These are phyloP conservation scores for Melanogrammus aeglefinus DNA, from an alignment of 2,797 vertebrate species.

Conservation along the genomic window DNA sequence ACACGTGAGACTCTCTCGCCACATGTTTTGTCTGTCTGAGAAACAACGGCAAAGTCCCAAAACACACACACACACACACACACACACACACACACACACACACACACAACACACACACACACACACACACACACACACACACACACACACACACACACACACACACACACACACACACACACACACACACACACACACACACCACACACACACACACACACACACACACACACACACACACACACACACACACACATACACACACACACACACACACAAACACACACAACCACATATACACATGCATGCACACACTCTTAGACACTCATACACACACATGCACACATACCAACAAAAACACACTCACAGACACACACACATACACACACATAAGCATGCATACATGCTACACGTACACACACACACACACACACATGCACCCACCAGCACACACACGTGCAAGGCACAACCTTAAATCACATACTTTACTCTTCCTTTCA, in stretches of 20 bases:
- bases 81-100: neutral
- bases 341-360: neutral
- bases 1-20: constrained; percentile 53
- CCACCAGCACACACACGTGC: neutral
- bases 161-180: neutral
- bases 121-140: neutral
- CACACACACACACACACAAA: neutral
- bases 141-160: neutral
- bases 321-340: neutral
- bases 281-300: constrained; percentile 29
- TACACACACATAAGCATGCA: neutral
- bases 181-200: neutral
- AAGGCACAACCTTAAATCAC: constrained; percentile 26
- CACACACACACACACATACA: neutral
- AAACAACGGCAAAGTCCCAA: constrained; percentile 55
- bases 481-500: constrained; percentile 37
- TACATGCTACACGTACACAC: neutral
- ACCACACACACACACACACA: constrained; percentile 13
- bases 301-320: constrained; percentile 22
- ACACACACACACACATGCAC: neutral
- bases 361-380: constrained; percentile 21
- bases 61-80: constrained; percentile 31
- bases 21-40: constrained; percentile 53
- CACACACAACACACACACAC: neutral
- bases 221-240: neutral